Conservation (phyloP, 2,888 invertebrate genomes). For the Torymus texanus region DNA sequence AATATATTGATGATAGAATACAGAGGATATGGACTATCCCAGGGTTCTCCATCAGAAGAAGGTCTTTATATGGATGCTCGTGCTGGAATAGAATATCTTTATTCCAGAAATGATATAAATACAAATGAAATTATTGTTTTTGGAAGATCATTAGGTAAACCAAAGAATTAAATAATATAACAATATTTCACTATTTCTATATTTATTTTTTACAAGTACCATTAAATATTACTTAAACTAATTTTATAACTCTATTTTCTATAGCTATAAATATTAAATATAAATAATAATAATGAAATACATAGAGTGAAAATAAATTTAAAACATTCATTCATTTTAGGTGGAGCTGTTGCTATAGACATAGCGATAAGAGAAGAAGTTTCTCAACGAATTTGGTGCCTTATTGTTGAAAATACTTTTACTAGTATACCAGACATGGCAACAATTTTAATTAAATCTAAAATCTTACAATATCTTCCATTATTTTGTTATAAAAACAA, state of each 20-base stretch:
- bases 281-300: not conserved
- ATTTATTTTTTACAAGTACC: no score
- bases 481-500: slow-evolving; percentile 92
- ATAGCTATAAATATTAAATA: not conserved
- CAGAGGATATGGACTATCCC: slow-evolving; percentile 94
- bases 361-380: slow-evolving; percentile 86
- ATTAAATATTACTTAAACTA: no score
- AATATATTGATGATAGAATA: slow-evolving; percentile 96
- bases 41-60: slow-evolving; percentile 90
- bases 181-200: no score
- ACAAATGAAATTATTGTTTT: slow-evolving; percentile 90
- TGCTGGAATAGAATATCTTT: slow-evolving; percentile 90
- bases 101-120: slow-evolving; percentile 89
- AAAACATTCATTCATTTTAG: slow-evolving; percentile 72
- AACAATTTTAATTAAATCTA: slow-evolving; percentile 85
- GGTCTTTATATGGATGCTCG: slow-evolving; percentile 92
- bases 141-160: slow-evolving; percentile 88
- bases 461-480: slow-evolving; percentile 85
- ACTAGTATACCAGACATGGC: slow-evolving; percentile 97
- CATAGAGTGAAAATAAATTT: not conserved
- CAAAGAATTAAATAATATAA: no score
- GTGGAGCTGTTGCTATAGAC: slow-evolving; percentile 95
- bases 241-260: not conserved
- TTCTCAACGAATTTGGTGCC: slow-evolving; percentile 87
- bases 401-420: slow-evolving; percentile 96